These are phyloP conservation scores for Lasioglossum albipes DNA, from an alignment of 1,140 invertebrate genomes.

Conservation along the genomic window DNA sequence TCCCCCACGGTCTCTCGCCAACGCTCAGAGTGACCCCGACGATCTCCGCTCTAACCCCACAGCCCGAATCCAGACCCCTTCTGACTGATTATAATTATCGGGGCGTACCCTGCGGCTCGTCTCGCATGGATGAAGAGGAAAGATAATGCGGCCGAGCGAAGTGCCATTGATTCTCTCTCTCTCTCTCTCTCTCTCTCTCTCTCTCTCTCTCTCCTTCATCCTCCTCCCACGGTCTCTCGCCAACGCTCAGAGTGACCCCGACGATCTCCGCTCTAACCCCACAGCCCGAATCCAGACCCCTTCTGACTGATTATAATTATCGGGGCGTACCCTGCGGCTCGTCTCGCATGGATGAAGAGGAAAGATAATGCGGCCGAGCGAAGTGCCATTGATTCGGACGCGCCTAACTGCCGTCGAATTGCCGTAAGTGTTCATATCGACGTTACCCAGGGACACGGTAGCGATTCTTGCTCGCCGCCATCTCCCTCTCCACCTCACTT, in stretches of 20 bases:
- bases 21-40: constrained; percentile 40
- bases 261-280: constrained; percentile 50
- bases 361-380: constrained; percentile 43
- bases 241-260: constrained; percentile 37
- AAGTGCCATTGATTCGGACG: constrained; percentile 39
- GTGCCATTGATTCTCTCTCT: constrained; percentile 32
- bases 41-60: constrained; percentile 49
- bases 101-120: constrained; percentile 47
- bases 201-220: not conserved
- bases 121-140: constrained; percentile 37
- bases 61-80: constrained; percentile 25
- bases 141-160: constrained; percentile 37
- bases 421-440: constrained; percentile 29
- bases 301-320: constrained; percentile 70
- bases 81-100: constrained; percentile 71
- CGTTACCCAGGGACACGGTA: not conserved
- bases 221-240: not conserved
- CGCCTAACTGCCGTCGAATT: constrained; percentile 39
- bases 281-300: constrained; percentile 27
- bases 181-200: too few relatives aligned
- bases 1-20: not conserved
- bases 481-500: too few relatives aligned
- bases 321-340: constrained; percentile 53
- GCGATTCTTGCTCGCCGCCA: not conserved
- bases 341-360: constrained; percentile 28